Percentiles rank a stretch among this genome's conserved stretches.
Evolutionary conservation across 2,888 invertebrate genomes (phyloP).

Genomic region (Blastobasis lacticolella): DNA sequence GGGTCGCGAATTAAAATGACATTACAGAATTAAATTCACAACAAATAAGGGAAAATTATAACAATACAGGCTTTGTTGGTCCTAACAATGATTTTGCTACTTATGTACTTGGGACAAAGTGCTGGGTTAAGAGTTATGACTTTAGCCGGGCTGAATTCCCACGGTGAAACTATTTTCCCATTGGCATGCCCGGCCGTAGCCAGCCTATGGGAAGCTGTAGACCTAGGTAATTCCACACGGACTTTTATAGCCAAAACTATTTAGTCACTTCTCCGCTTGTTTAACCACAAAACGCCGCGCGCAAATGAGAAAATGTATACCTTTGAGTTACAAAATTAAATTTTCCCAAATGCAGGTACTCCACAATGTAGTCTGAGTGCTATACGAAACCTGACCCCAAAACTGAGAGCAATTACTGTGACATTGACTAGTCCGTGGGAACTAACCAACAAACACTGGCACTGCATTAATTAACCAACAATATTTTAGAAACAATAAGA

Average conservation of each 20-base stretch:
- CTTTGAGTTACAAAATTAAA: constrained; percentile 10
- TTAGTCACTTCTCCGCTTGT: background rate
- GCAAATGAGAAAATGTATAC: constrained; percentile 7
- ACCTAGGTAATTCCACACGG: background rate
- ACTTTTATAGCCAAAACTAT: constrained; percentile 11
- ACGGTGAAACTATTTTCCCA: constrained; percentile 1
- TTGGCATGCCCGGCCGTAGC: background rate
- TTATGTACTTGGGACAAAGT: background rate
- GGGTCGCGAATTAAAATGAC: constrained; percentile 7
- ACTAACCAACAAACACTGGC: constrained; percentile 15
- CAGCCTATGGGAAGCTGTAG: constrained; percentile 5
- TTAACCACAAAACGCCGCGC: background rate
- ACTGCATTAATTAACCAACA: constrained; percentile 30
- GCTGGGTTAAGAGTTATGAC: background rate
- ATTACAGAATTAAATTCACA: constrained; percentile 6
- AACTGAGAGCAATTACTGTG: constrained; percentile 34
- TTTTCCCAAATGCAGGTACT: background rate
- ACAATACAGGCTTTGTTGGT: constrained; percentile 8
- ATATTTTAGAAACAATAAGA: constrained; percentile 42
- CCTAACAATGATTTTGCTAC: constrained; percentile 4
- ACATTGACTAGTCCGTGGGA: constrained; percentile 53
- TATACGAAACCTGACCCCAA: constrained; percentile 27
- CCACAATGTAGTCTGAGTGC: no score
- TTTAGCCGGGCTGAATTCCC: constrained; percentile 3
- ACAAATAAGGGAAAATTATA: constrained; percentile 3